A percentile compares a stretch with the other conserved stretches of the same genome.
phyloP scores from a whole-genome alignment of 2,113 vertebrate genomes.

The Trematocara zebra region DNA sequence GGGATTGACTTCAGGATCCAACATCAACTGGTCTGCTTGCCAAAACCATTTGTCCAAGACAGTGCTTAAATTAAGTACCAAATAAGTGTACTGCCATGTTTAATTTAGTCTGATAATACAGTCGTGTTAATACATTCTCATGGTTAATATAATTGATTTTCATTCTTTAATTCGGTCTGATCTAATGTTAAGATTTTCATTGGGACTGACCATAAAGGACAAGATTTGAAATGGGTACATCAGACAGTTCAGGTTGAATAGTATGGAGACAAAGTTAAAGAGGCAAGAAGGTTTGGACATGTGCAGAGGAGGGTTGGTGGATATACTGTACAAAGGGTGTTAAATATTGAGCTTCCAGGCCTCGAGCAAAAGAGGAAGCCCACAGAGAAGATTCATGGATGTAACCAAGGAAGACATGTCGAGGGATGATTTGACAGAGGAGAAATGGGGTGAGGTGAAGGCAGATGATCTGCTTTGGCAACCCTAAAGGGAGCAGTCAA shows the following conservation, averaged over 20 bases:
- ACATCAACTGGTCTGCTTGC: background rate
- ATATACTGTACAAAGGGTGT: background rate
- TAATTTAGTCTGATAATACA: background rate
- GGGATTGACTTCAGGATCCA: background rate
- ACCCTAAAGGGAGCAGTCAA: background rate
- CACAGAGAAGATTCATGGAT: background rate
- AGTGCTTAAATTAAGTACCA: background rate
- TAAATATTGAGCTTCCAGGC: background rate
- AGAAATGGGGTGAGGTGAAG: background rate
- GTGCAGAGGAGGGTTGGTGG: background rate
- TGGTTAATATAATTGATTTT: background rate
- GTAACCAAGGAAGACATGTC: background rate
- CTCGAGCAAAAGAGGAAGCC: background rate
- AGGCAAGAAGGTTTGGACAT: background rate
- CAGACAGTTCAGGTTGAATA: background rate
- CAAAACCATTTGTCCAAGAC: background rate
- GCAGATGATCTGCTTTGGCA: background rate
- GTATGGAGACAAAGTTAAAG: background rate
- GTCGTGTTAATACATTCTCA: background rate
- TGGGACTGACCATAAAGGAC: background rate
- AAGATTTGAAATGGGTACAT: background rate
- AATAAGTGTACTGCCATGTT: background rate
- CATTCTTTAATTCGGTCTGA: background rate
- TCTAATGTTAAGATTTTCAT: background rate
- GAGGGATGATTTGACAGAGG: background rate